These are phyloP conservation scores for Aethes cnicana DNA, from an alignment of 2,888 invertebrate species.

Conservation along the genomic window DNA sequence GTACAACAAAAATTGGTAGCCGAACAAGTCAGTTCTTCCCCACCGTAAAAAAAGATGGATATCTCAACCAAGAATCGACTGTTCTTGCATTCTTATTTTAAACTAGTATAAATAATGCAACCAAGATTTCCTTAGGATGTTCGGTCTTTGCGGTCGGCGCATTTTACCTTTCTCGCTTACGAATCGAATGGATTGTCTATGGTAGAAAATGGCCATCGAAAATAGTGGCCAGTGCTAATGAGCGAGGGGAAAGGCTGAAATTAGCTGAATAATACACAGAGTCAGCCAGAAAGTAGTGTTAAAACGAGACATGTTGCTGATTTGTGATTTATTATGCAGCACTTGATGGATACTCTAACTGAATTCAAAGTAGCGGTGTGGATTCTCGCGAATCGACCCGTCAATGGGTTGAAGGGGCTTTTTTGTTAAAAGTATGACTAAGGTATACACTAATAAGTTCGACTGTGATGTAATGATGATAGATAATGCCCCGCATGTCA, in stretches of 20 bases:
- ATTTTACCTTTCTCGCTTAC: slow-evolving; percentile 61
- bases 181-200: slow-evolving; percentile 61
- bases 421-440: slow-evolving; percentile 10
- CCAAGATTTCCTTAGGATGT: slow-evolving; percentile 26
- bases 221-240: slow-evolving; percentile 66
- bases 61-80: slow-evolving; percentile 5
- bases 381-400: neutral
- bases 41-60: slow-evolving; percentile 1
- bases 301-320: slow-evolving; percentile 37
- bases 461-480: slow-evolving; percentile 1
- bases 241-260: slow-evolving; percentile 59
- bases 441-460: neutral
- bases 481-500: neutral
- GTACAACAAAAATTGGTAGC: no score
- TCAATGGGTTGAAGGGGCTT: neutral
- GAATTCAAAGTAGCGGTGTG: slow-evolving; percentile 7
- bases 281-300: slow-evolving; percentile 46
- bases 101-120: slow-evolving; percentile 24
- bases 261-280: slow-evolving; percentile 66
- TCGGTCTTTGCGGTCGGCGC: slow-evolving; percentile 60
- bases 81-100: slow-evolving; percentile 15
- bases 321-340: slow-evolving; percentile 24
- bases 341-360: slow-evolving; percentile 7
- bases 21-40: no score
- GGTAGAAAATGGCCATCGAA: slow-evolving; percentile 66